Base-by-base conservation (phyloP, 1,140 invertebrate genomes). In the Zaprionus inermis region DNA sequence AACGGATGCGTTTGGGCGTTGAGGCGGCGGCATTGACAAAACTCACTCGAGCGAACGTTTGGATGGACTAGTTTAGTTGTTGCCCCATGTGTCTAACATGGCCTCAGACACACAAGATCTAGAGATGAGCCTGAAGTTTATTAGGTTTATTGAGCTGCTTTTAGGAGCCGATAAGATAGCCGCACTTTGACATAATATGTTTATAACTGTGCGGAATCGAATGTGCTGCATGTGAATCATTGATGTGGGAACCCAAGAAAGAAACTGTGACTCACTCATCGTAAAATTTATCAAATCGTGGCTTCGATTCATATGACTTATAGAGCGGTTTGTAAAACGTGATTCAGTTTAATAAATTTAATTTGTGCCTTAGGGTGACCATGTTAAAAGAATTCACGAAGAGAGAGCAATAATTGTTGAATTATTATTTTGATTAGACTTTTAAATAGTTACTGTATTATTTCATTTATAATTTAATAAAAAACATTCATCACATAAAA, bases 1-100 rank as follows among this genome's bases (percentile, higher is more conserved):
- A 38, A 79, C 83, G 84, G 84, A 88, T 88, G 84, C 84, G 85
- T 84, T 89, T 88, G 74, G 82, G 83, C 83, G 82, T 86, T 81
- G 46, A 81, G 78, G 84, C 68, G 59, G 64, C 83, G 83, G 72
- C 79, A 16, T 83, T 86, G 83, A 86, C 83, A 86, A 86, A 89
- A 86, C 83, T 83, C 79, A 86, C 70, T 83, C 73, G 79, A 64
- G 46, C 81, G 58, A 38, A 71, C 71, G 54, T 22, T 52, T 58
- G 20, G 38, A 46, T 86, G 83, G 52, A 82, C 83, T 86, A 86
- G 76, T 88, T 88, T 82, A 74, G 76, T 82, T 73, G 76, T 88
- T 73, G 69, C 65, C 72, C 68, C 72, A 67, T 79, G 78, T 85
- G 82, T 76, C 72, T 65, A 67, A 82, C 83, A 79, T 68, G 58